Evolutionary conservation across 2,888 invertebrate genomes (phyloP), one percentile per base, ranked within the genome.

Genomic region (Drosophila barbarae): DNA sequence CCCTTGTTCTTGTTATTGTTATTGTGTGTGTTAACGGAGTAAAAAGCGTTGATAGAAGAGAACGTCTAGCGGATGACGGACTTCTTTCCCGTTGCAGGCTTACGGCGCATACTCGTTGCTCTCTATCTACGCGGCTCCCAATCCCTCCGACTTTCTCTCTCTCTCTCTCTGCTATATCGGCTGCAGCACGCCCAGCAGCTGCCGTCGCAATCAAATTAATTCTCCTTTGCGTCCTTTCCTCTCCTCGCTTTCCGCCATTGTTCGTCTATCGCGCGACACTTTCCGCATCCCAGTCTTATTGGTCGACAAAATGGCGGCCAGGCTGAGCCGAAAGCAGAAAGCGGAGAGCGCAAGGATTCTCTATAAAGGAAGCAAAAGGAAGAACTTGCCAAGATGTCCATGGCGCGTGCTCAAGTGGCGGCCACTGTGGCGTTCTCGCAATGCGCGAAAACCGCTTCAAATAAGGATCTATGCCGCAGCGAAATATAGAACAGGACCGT

Each of bases 201-300:
- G 79, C 79, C 79, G 77, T 71, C 77, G 71, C 84, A 80, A 84
- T 80, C 82, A 78, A 80, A 80, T 85, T 83, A 83, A 78, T 82
- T 82, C 85, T 76, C 76, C 70, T 72, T 72, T 71, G 50, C 71
- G 56, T 50, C 41, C 32, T 73, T 23, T 73, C 64, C 54, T 46
- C 60, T 51, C 72, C 69, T 44, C 23, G 63, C 46, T 69, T 53
- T 64, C 57, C 74, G 72, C 73, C 77, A 69, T 82, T 78, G 74
- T 71, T 76, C 67, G 60, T 55, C 67, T 59, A 44, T 39, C 10
- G 59, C 66, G 49, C 42, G 35, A 41, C 60, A 49, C 46, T 69
- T 69, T 53, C 49, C 28, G 52, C 46, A 42, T 54, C 51, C 49
- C 67, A 65, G 26, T 63, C 53, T 54, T 72, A 54, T 60, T 78